A percentile compares a stretch with the other conserved stretches of the same genome.
Conservation (phyloP, 2,888 invertebrate species). For the Bombyx huttoni region DNA sequence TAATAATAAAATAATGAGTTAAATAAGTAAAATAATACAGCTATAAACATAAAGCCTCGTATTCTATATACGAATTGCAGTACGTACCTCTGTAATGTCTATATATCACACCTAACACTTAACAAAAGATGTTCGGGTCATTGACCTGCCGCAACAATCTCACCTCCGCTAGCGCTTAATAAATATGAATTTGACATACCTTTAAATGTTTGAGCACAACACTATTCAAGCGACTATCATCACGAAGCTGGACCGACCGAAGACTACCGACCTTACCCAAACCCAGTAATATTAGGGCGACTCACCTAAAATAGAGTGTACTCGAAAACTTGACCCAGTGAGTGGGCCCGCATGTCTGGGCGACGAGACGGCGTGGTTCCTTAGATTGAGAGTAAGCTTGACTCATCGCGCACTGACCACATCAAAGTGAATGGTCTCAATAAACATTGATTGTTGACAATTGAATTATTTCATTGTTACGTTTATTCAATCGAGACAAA, state of each 20-base stretch:
- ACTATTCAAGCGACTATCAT: too few species aligned
- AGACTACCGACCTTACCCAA: slow-evolving; percentile 29
- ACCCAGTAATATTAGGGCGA: slow-evolving; percentile 27
- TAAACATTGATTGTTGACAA: slow-evolving; percentile 9
- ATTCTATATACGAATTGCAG: too few species aligned
- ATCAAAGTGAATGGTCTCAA: slow-evolving; percentile 35
- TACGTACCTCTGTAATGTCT: too few species aligned
- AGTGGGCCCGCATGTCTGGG: slow-evolving; percentile 40
- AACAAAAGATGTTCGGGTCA: too few species aligned
- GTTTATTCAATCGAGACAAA: not conserved
- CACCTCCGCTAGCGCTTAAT: too few species aligned
- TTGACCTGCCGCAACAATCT: too few species aligned
- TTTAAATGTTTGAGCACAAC: too few species aligned
- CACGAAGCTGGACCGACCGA: too few species aligned
- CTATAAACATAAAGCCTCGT: too few species aligned
- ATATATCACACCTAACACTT: too few species aligned
- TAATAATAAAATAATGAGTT: not conserved
- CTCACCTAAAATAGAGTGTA: slow-evolving; percentile 15
- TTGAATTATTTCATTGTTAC: not conserved
- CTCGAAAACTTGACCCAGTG: slow-evolving; percentile 41
- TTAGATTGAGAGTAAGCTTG: slow-evolving; percentile 8
- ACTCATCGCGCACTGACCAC: slow-evolving; percentile 39
- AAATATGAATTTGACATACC: too few species aligned
- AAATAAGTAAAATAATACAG: too few species aligned
- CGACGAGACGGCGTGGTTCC: slow-evolving; percentile 46